A percentile compares a stretch with the other conserved stretches of the same genome.
Conservation (phyloP, 2,797 vertebrate genomes). For the Crocidura indochinensis region DNA sequence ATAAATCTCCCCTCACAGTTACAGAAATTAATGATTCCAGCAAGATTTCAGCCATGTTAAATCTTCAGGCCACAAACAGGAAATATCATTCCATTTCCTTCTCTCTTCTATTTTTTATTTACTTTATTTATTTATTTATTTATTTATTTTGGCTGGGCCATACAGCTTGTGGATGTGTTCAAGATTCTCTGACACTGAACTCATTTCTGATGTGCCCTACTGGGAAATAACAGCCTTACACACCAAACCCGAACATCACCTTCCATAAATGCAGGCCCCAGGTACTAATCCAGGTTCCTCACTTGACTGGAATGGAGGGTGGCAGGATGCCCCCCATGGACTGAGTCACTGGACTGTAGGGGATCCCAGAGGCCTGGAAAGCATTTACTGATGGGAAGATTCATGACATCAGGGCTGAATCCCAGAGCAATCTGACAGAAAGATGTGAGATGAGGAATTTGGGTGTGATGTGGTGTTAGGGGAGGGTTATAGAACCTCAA, state of each 20-base stretch:
- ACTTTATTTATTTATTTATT: too few species aligned
- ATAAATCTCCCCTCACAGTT: too few species aligned
- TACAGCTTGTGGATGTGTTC: too few species aligned
- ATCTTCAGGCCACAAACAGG: too few species aligned
- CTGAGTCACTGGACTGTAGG: neutral
- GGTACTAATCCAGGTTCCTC: neutral
- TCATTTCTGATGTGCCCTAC: neutral
- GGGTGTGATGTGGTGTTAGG: neutral
- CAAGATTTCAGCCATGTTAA: too few species aligned
- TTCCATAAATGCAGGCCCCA: neutral
- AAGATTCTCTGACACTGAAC: neutral
- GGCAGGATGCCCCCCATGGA: neutral
- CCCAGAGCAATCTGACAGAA: neutral
- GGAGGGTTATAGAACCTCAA: too few species aligned
- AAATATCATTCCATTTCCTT: too few species aligned
- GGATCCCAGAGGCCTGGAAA: neutral
- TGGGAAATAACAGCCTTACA: neutral
- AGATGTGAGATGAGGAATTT: neutral
- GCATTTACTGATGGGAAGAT: too few species aligned
- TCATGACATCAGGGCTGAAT: too few species aligned
- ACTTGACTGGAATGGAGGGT: neutral
- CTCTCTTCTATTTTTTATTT: too few species aligned
- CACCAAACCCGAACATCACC: neutral
- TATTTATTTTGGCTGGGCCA: too few species aligned
- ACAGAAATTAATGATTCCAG: too few species aligned